Conservation (phyloP, 1,140 invertebrate genomes). For the Xylocopa sonorina region DNA sequence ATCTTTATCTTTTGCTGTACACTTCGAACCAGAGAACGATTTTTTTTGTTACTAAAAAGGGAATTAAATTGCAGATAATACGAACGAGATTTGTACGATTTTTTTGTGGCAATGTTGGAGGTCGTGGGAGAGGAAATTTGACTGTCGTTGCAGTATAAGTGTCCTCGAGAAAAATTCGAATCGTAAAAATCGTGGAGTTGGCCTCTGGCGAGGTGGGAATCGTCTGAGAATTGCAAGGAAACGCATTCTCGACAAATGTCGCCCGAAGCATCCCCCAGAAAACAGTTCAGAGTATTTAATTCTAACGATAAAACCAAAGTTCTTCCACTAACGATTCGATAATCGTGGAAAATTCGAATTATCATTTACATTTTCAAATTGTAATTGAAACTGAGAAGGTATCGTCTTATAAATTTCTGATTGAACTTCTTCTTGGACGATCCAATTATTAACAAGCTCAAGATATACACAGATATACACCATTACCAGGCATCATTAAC, state of each 20-base stretch:
- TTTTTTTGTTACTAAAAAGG: neutral
- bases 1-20: neutral
- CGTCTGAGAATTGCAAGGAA: neutral
- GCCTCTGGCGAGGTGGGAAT: neutral
- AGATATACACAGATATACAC: too few species aligned
- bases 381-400: too few species aligned
- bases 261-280: neutral
- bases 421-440: too few species aligned
- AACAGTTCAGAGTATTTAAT: neutral
- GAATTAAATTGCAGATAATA: too few species aligned
- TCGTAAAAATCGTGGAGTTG: neutral
- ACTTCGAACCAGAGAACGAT: neutral
- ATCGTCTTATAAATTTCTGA: too few species aligned
- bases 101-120: too few species aligned
- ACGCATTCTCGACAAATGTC: neutral
- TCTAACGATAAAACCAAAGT: neutral
- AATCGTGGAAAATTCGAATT: neutral
- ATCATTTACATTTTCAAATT: too few species aligned
- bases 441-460: too few species aligned
- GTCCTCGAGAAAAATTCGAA: constrained; percentile 12
- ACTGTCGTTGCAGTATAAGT: neutral
- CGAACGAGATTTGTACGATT: too few species aligned
- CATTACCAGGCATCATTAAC: too few species aligned
- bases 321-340: neutral
- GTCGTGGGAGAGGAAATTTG: neutral